Base-by-base conservation (phyloP, 2,797 vertebrate genomes). In the Coregonus ussuriensis region DNA sequence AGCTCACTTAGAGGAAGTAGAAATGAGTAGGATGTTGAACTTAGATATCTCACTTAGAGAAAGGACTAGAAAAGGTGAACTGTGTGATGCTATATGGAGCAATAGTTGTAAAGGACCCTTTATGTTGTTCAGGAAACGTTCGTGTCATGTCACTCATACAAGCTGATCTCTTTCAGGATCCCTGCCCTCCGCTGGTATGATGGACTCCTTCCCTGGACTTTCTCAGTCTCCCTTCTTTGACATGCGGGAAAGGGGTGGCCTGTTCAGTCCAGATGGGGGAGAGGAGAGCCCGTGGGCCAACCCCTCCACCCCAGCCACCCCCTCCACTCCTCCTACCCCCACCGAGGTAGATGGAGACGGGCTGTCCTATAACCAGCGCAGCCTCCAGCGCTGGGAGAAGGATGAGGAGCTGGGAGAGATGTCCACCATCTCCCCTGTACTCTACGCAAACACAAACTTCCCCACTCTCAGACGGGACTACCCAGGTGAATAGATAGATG, bases 251-350 rank as follows among this genome's bases (percentile, higher is more conserved):
- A 92, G 97, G 84, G 95, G 95, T 15, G 96, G 96, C 82, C 94
- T 99, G 75, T 99, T 99, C 85, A 99, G 98, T 95, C 98, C 98
- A 0, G 97, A 99, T 62, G 97, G 95, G 41, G 97, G 96, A 72
- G 98, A 99, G 78, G 98, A 99, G 87, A 98, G 97, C 85, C 97
- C 97, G n/a, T 98, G 97, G 98, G 97, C 97, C 82, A 98, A 96
- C 84, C 97, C 97, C 0, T 97, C 97, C 0, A 97, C 97, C 78
- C 97, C 98, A 87, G 95, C 89, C 74, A 99, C 97, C 2, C 97
- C 97, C 31, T 98, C 98, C 3, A 98, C 98, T 1, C 98, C 98
- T 72, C 96, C 97, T 0, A 98, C 98, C 0, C 97, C 97, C 75
- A 98, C 97, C 0, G 98, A 99, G 89, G 93, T 90, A 1, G 98